Conservation (phyloP, 2,113 vertebrate genomes). For the Erythrocercus mccallii region DNA sequence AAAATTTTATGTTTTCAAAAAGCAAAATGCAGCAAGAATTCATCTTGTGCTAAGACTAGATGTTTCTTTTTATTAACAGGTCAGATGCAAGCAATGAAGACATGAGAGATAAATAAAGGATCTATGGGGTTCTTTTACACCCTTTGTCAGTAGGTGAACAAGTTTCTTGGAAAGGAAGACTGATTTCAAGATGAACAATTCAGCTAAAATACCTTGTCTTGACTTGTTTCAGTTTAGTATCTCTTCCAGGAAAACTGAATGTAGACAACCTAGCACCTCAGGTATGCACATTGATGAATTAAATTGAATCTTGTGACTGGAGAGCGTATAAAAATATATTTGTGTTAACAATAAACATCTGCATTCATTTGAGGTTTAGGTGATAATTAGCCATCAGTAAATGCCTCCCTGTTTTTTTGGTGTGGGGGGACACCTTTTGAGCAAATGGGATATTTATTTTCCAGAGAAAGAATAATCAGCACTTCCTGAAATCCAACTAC, state of each 20-base stretch:
- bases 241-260: constrained; percentile 51
- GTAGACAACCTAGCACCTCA: constrained; percentile 50
- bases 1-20: neutral
- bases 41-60: neutral
- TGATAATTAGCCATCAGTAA: neutral
- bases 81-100: constrained; percentile 82
- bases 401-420: neutral
- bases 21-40: neutral
- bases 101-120: constrained; percentile 66
- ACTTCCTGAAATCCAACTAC: constrained; percentile 5
- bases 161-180: constrained; percentile 9
- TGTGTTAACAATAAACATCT: constrained; percentile 18
- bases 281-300: constrained; percentile 16
- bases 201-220: constrained; percentile 23
- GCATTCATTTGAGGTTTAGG: constrained; percentile 14
- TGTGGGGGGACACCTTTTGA: neutral
- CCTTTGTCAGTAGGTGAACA: constrained; percentile 5
- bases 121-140: neutral
- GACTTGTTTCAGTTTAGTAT: constrained; percentile 37
- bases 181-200: neutral
- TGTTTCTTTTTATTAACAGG: constrained; percentile 68
- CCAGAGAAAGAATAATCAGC: neutral
- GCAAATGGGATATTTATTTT: constrained; percentile 10
- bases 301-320: neutral
- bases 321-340: neutral